Evolutionary conservation across 2,888 invertebrate species (phyloP).

Genomic region (Megaustenia siamemsis): DNA sequence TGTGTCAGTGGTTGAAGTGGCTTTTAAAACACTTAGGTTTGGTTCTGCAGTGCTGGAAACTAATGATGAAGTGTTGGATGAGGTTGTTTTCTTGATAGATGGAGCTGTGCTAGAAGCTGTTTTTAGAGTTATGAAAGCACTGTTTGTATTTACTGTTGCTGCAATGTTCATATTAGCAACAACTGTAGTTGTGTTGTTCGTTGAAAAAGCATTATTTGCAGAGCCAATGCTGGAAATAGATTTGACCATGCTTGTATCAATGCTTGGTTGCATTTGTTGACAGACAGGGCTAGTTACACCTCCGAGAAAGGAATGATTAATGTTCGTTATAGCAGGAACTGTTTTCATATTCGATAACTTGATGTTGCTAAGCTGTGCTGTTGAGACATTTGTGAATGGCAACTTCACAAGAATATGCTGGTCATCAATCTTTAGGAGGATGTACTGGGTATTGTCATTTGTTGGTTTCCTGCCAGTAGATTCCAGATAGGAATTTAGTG

Average conservation of each 20-base stretch:
- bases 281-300: not conserved
- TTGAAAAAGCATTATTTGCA: not conserved
- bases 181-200: not conserved
- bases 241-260: not conserved
- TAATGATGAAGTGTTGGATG: not conserved
- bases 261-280: not conserved
- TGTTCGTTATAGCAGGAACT: not conserved
- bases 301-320: not conserved
- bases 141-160: not conserved
- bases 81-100: too few species aligned
- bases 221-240: not conserved
- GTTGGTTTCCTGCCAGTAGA: slow-evolving; percentile 31
- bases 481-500: slow-evolving; percentile 32
- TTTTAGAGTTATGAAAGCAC: not conserved
- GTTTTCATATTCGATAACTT: not conserved
- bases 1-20: not conserved
- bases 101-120: not conserved
- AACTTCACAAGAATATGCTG: slow-evolving; percentile 44
- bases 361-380: not conserved
- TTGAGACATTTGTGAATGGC: not conserved
- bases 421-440: slow-evolving; percentile 40
- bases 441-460: not conserved
- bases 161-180: not conserved
- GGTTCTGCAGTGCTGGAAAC: not conserved
- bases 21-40: too few species aligned